These are phyloP conservation scores for Hyaena hyaena DNA, from an alignment of 2,113 vertebrate genomes.

Conservation along the genomic window DNA sequence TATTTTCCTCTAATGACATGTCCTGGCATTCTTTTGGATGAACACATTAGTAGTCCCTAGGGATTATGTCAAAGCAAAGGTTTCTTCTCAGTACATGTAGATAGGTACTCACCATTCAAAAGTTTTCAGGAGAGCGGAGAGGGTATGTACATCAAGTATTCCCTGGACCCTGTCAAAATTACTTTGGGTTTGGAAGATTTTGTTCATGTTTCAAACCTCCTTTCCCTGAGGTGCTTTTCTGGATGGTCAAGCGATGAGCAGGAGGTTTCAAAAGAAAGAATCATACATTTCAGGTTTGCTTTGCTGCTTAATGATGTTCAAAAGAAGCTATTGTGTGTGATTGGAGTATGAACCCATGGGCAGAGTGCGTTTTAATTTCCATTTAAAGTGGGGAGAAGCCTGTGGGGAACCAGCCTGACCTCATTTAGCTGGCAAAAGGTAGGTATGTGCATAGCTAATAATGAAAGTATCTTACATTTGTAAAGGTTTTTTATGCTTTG, in stretches of 20 bases:
- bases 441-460: conserved; percentile 42
- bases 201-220: conserved; percentile 12
- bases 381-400: conserved; percentile 46
- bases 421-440: neutral
- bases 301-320: conserved; percentile 60
- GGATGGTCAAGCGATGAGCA: conserved; percentile 10
- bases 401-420: neutral
- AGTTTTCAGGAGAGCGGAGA: neutral
- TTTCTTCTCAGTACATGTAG: neutral
- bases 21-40: neutral
- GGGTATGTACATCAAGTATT: neutral
- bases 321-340: conserved; percentile 45
- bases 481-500: conserved; percentile 62
- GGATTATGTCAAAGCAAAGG: neutral
- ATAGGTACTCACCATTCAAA: neutral
- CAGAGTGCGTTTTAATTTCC: conserved; percentile 57
- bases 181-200: conserved; percentile 41
- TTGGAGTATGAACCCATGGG: conserved; percentile 40
- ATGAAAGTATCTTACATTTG: conserved; percentile 39
- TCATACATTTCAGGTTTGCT: neutral
- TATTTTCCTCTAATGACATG: neutral
- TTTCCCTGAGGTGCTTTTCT: conserved; percentile 40
- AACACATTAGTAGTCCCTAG: neutral
- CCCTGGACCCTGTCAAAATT: neutral
- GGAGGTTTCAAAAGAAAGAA: conserved; percentile 41